Base-by-base conservation (phyloP, 2,888 invertebrate genomes). In the Neoitamus cyanurus region DNA sequence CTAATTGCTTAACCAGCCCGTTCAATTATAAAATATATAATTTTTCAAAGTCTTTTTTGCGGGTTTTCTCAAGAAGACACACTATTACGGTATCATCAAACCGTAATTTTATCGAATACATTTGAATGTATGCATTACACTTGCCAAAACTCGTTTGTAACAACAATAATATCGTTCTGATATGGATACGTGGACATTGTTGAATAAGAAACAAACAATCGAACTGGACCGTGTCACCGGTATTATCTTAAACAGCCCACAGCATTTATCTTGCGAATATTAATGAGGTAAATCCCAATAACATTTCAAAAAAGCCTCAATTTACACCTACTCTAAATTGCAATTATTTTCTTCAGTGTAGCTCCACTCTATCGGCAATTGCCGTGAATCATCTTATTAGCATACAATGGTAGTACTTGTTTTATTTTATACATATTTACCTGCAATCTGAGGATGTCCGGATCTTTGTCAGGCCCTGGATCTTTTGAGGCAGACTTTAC, bases 401-500 rank as follows among this genome's bases (percentile, higher is more conserved):
- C 73, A 73, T 73, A 73, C 73, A 73, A 73, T 73, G n/a, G 58
- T 2, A 1, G 20, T 25, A 15, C 9, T 2, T 20, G 4, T 25
- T 0, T 58, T 20, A n/a, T n/a, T n/a, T 30, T 30, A 15, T 25
- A 78, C 87, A 30, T 30, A 80, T 86, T 86, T 86, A 94, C 95
- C 92, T 94, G 94, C 68, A 97, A 90, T 86, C 94, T 92, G 72
- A 94, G 91, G 83, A 96, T 93, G 88, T 97, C 96, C 7, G 96
- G 94, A 90, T 97, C 97, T 84, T 94, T 93, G 87, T 95, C 95
- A 0, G 94, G 90, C 15, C 93, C 92, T 1, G 93, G 93, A 84
- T 93, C 93, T 5, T 92, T 92, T 0, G 92, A 89, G 0, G 95
- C 95, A 0, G 95, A 94, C 89, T 96, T 96, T 0, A 97, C 96